Conservation (phyloP, 2,797 vertebrate genomes). For the Crenuchus spilurus region DNA sequence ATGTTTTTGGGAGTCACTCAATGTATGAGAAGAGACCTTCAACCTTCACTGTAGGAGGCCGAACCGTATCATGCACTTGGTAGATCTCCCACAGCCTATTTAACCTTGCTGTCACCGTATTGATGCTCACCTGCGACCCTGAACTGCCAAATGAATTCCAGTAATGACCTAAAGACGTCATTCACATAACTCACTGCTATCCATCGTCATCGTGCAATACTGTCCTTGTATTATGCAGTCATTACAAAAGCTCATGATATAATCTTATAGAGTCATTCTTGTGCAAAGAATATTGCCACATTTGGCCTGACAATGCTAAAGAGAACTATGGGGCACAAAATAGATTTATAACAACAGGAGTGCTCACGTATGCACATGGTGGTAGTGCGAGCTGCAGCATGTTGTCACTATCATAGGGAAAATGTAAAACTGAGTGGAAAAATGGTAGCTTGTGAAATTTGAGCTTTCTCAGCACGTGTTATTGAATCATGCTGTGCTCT, state of each 20-base stretch:
- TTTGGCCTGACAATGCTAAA: not conserved
- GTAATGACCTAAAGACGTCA: constrained; percentile 24
- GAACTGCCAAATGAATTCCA: constrained; percentile 12
- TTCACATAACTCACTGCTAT: not conserved
- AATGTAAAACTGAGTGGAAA: not conserved
- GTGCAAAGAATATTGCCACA: not conserved
- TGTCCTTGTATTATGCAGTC: not conserved
- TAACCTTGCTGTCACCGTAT: constrained; percentile 51
- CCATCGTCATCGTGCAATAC: constrained; percentile 1
- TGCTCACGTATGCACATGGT: not conserved
- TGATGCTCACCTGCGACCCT: constrained; percentile 13
- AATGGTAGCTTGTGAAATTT: too few species aligned
- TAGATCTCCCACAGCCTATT: constrained; percentile 24
- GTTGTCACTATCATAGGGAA: not conserved
- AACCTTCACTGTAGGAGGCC: not conserved
- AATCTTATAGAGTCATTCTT: constrained; percentile 1
- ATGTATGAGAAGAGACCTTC: too few species aligned
- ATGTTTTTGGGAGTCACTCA: too few species aligned
- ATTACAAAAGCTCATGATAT: not conserved
- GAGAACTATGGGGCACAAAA: not conserved
- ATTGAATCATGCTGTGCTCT: not conserved
- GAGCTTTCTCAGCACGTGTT: too few species aligned
- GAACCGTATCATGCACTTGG: too few species aligned
- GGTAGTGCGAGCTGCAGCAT: not conserved
- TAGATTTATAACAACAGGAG: not conserved